phyloP scores from a whole-genome alignment of 1,140 invertebrate species.

The Drosophila littoralis region DNA sequence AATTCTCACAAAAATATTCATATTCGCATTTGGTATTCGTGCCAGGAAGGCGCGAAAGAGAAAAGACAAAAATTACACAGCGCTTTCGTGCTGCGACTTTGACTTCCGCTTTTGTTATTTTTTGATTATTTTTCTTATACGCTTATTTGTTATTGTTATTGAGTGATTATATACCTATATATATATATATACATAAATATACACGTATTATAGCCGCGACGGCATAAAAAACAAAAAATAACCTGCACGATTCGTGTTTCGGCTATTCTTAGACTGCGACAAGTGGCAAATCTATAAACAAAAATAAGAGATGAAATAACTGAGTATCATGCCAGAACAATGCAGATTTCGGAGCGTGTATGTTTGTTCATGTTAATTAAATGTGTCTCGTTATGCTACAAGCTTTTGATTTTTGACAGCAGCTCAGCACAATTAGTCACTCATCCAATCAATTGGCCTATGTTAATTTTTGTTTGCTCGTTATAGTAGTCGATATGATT shows the following conservation, averaged over 20 bases:
- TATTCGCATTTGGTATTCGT: conserved; percentile 54
- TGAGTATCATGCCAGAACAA: conserved; percentile 17
- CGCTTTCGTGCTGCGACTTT: conserved; percentile 64
- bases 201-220: conserved; percentile 51
- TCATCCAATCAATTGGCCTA: conserved; percentile 54
- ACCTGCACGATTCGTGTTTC: conserved; percentile 66
- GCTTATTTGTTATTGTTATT: conserved; percentile 53
- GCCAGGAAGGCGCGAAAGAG: conserved; percentile 76
- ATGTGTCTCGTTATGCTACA: conserved; percentile 38
- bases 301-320: not conserved
- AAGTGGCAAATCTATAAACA: conserved; percentile 32
- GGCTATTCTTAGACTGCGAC: conserved; percentile 43
- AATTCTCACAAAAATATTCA: conserved; percentile 75
- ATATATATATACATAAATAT: not conserved
- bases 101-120: conserved; percentile 68
- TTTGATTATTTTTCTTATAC: conserved; percentile 35
- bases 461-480: conserved; percentile 51
- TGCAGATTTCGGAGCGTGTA: not conserved
- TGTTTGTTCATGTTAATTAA: conserved; percentile 43
- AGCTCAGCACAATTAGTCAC: conserved; percentile 56
- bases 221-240: conserved; percentile 70
- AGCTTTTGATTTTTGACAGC: conserved; percentile 34
- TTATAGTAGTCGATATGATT: conserved; percentile 46
- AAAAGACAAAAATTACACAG: conserved; percentile 66
- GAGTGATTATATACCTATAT: conserved; percentile 64